Conservation (phyloP, 2,113 vertebrate species). For the Osmerus eperlanus region DNA sequence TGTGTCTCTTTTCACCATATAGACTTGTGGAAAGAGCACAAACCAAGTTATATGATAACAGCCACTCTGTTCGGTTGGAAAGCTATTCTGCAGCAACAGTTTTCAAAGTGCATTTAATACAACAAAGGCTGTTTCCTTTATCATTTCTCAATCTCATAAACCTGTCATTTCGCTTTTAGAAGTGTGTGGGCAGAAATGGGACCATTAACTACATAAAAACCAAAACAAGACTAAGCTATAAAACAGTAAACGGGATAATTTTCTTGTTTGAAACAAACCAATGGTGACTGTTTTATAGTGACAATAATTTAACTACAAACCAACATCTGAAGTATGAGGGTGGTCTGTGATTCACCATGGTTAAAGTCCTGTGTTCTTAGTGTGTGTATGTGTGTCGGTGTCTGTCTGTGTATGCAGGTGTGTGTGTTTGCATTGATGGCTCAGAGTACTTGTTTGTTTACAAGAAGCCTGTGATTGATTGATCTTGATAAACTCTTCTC, state of each 20-base stretch:
- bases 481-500: neutral
- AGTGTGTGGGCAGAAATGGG: conserved; percentile 2
- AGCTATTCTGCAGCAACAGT: neutral
- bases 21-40: neutral
- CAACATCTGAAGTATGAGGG: conserved; percentile 43
- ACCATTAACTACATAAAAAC: conserved; percentile 8
- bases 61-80: neutral
- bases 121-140: neutral
- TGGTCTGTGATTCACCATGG: conserved; percentile 42
- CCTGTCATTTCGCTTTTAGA: neutral
- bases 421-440: conserved; percentile 2
- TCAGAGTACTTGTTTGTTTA: neutral
- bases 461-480: neutral
- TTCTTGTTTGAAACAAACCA: conserved; percentile 9
- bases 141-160: neutral
- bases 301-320: conserved; percentile 48
- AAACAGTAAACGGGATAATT: conserved; percentile 28
- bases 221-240: conserved; percentile 24
- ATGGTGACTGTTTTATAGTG: conserved; percentile 43
- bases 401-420: neutral
- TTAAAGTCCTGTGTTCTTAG: conserved; percentile 29
- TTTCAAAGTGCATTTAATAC: neutral
- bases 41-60: neutral
- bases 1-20: neutral
- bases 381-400: conserved; percentile 9